Conservation (phyloP, 2,113 vertebrate species). For the Orcinus orca region DNA sequence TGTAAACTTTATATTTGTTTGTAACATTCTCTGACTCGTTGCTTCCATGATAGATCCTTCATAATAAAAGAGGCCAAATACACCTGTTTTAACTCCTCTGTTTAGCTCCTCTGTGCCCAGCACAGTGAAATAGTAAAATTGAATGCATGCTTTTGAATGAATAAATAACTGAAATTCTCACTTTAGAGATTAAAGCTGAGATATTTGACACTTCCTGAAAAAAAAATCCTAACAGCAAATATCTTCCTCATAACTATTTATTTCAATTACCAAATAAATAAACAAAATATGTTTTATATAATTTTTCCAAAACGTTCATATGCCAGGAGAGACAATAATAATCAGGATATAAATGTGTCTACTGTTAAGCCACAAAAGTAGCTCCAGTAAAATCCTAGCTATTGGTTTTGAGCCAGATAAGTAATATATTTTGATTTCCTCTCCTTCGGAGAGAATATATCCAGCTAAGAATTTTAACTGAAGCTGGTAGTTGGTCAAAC, state of each 20-base stretch:
- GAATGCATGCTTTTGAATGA: background rate
- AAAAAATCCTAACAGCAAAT: background rate
- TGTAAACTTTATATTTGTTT: background rate
- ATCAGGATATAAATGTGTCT: background rate
- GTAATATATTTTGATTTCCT: background rate
- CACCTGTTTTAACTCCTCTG: background rate
- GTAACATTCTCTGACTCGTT: background rate
- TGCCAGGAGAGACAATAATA: background rate
- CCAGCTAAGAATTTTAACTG: slow-evolving; percentile 47
- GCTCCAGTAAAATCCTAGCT: background rate
- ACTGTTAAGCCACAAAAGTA: background rate
- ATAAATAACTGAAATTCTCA: background rate
- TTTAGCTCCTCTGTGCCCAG: background rate
- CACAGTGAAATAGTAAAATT: background rate
- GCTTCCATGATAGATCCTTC: background rate
- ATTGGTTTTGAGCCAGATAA: background rate
- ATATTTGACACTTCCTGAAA: background rate
- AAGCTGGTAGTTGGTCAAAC: slow-evolving; percentile 37
- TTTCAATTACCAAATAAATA: background rate
- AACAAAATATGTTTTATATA: background rate
- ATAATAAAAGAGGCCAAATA: background rate
- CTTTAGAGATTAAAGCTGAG: background rate
- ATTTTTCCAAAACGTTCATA: background rate
- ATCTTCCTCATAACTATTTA: background rate
- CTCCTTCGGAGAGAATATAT: background rate